Evolutionary conservation across 2,797 vertebrate species (phyloP), one percentile per base, ranked within the genome.

Genomic region (Xenopus petersii): DNA sequence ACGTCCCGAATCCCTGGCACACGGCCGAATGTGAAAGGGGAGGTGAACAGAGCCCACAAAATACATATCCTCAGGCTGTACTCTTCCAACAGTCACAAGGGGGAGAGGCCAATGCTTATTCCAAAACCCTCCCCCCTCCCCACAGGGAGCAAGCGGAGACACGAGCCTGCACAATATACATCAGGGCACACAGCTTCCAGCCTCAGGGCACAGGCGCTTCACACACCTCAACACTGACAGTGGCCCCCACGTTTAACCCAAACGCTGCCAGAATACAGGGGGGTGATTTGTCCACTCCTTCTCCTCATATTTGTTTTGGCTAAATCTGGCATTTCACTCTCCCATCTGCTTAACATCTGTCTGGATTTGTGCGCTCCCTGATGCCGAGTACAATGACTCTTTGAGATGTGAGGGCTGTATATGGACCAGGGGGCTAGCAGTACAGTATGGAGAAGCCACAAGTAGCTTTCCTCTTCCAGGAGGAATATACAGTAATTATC

Each of bases 331-430:
- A 75, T 69, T 68, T 47, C 67, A 59, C 55, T 47, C 51, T 71
- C 46, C 74, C 74, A 65, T 76, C 63, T 77, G 75, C 42, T 61
- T 21, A 67, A 77, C 75, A 72, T 77, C 75, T 77, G 75, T 66
- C 16, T 30, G 24, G 10, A 8, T 5, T 7, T 33, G 30, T 30
- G 17, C 64, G 58, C 36, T 33, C 24, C 11, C 17, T 60, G 8
- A 56, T 56, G n/a, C 16, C 4, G 13, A 56, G 5, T 56, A 56
- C 54, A 56, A 56, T 16, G 54, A 0, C 15, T 56, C 54, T 56
- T 51, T 56, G 5, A 5, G 54, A 56, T 56, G 4, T 15, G n/a
- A 17, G 11, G 49, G 49, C 49, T 51, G 49, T 10, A 12, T 51
- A 51, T 51, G 11, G 10, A 2, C 26, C 26, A 30, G 26, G 26